Evolutionary conservation across 2,888 invertebrate species (phyloP).

Genomic region (Drosophila setosimentum): DNA sequence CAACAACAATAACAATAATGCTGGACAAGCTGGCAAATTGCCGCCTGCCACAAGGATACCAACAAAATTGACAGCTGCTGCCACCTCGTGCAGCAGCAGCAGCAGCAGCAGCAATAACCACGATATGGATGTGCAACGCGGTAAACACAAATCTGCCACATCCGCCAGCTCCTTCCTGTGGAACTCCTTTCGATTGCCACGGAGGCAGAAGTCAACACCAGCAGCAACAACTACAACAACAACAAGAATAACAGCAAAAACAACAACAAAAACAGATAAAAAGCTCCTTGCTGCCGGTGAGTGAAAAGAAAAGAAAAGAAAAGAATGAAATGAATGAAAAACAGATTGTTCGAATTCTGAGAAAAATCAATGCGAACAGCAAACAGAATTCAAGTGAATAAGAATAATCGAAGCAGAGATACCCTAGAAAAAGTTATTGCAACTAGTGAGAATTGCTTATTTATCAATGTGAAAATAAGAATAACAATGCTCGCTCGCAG

Average conservation of each 20-base stretch:
- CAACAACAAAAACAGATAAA: conserved; percentile 42
- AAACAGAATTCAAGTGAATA: background rate
- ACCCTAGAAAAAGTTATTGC: conserved; percentile 2
- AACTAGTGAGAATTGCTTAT: background rate
- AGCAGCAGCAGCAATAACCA: background rate
- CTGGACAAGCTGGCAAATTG: conserved; percentile 35
- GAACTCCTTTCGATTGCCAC: conserved; percentile 85
- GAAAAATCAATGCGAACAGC: conserved; percentile 61
- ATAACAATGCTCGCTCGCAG: background rate
- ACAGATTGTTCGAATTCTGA: background rate
- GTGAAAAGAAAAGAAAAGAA: conserved; percentile 22
- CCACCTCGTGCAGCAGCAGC: conserved; percentile 11
- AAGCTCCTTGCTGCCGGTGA: conserved; percentile 56
- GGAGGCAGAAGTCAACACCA: conserved; percentile 81
- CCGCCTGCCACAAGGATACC: conserved; percentile 73
- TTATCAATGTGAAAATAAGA: background rate
- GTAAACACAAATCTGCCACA: conserved; percentile 41
- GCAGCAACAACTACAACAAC: conserved; percentile 51
- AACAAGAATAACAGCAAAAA: background rate
- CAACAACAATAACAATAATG: conserved; percentile 30
- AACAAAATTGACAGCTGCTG: conserved; percentile 49
- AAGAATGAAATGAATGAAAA: background rate
- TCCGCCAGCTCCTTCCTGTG: conserved; percentile 81
- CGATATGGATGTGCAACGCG: conserved; percentile 26
- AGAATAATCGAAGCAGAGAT: background rate